phyloP scores from a whole-genome alignment of 53 echinoderm and acorn worm species.

The Temnopleurus reevesii region DNA sequence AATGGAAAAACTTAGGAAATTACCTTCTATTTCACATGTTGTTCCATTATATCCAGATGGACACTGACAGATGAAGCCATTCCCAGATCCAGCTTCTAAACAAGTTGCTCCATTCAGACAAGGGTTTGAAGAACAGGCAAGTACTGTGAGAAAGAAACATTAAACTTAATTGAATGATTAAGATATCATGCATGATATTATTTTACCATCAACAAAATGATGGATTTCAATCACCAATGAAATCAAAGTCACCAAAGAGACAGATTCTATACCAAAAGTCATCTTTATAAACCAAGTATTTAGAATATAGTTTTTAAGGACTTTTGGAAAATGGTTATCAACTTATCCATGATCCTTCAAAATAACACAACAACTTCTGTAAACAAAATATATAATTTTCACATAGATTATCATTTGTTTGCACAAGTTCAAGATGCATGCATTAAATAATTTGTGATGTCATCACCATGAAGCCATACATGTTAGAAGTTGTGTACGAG shows the following conservation, averaged over 20 bases:
- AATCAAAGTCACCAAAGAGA: background rate
- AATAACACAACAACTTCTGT: too few species aligned
- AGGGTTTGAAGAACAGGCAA: background rate
- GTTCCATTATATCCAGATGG: background rate
- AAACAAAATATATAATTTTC: too few species aligned
- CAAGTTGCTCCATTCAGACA: conserved; percentile 10
- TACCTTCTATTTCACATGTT: background rate
- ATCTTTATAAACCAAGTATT: background rate
- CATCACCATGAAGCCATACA: background rate
- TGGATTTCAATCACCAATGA: background rate
- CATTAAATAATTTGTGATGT: background rate
- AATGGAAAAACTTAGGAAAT: background rate
- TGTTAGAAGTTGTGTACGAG: background rate
- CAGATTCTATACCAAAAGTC: background rate
- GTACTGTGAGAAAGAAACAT: background rate
- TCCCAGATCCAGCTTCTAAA: background rate
- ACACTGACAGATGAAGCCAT: background rate
- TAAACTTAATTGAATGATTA: background rate
- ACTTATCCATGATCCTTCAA: too few species aligned
- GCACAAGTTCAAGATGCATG: too few species aligned
- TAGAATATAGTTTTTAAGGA: background rate
- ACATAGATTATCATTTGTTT: too few species aligned
- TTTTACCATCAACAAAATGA: background rate
- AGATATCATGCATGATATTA: background rate
- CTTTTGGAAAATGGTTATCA: too few species aligned